phyloP scores from a whole-genome alignment of 2,113 vertebrate genomes.

The Aythya baeri region DNA sequence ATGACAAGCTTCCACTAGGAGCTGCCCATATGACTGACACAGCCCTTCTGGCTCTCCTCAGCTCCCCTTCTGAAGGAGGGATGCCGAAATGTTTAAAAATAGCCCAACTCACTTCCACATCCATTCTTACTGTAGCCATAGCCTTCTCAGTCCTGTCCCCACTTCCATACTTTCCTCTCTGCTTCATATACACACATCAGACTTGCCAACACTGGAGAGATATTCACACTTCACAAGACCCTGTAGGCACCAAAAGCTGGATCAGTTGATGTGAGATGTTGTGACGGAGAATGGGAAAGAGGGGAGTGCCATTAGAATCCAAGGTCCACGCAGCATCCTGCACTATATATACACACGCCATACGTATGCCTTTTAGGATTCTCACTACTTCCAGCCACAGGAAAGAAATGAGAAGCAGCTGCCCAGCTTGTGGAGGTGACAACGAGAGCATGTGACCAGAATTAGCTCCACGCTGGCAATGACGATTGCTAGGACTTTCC shows the following conservation, averaged over 20 bases:
- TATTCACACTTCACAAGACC: background rate
- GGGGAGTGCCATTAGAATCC: background rate
- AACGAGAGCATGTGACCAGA: background rate
- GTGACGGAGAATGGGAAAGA: background rate
- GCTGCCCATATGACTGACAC: background rate
- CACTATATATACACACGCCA: too few species aligned
- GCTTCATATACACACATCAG: background rate
- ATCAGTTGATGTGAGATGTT: background rate
- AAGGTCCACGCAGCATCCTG: background rate
- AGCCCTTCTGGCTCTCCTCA: background rate
- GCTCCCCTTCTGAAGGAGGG: background rate
- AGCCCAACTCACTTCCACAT: background rate
- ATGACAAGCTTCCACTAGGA: background rate
- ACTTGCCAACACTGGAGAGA: background rate
- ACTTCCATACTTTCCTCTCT: background rate
- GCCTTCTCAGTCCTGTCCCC: background rate
- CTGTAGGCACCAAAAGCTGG: background rate
- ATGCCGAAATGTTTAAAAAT: background rate
- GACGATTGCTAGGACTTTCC: accelerated
- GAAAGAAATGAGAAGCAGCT: slow-evolving; percentile 19
- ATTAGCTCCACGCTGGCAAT: background rate
- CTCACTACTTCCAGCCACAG: background rate
- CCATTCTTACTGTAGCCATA: background rate
- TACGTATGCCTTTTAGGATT: background rate
- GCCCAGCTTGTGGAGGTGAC: background rate